A percentile compares a stretch with the other conserved stretches of the same genome.
phyloP scores from a whole-genome alignment of 2,888 invertebrate species.

The Cancer borealis region DNA sequence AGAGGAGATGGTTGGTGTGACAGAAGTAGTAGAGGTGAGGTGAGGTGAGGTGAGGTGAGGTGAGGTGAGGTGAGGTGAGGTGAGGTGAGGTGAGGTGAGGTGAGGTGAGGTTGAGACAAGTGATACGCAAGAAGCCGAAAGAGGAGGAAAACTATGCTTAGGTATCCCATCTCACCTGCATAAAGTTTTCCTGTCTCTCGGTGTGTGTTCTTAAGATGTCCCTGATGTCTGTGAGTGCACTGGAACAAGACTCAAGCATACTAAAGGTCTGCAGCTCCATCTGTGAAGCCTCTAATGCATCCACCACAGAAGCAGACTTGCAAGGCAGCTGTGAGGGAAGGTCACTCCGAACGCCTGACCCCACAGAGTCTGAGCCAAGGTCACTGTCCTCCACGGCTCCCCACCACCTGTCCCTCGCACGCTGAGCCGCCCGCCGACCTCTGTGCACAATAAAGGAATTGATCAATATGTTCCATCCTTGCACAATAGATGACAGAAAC shows the following conservation, averaged over 20 bases:
- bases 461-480: not conserved
- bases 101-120: not conserved
- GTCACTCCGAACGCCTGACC: not conserved
- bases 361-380: slow-evolving; percentile 54
- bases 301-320: not conserved
- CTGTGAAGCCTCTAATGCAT: slow-evolving; percentile 53
- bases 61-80: too few species aligned
- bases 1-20: too few species aligned
- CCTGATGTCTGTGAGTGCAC: slow-evolving; percentile 56
- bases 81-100: too few species aligned
- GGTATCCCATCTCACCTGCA: slow-evolving; percentile 52
- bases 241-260: slow-evolving; percentile 65
- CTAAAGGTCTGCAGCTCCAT: slow-evolving; percentile 65
- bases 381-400: slow-evolving; percentile 69
- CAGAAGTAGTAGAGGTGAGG: not conserved
- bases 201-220: slow-evolving; percentile 52
- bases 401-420: slow-evolving; percentile 68
- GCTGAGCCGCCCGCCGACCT: slow-evolving; percentile 58
- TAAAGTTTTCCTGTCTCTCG: slow-evolving; percentile 41
- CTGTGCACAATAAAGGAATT: not conserved
- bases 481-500: not conserved
- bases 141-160: too few species aligned
- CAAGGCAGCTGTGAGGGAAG: not conserved
- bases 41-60: too few species aligned
- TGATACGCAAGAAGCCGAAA: not conserved